Conservation (phyloP, 2,888 invertebrate species). For the Monoplex corrugatus region DNA sequence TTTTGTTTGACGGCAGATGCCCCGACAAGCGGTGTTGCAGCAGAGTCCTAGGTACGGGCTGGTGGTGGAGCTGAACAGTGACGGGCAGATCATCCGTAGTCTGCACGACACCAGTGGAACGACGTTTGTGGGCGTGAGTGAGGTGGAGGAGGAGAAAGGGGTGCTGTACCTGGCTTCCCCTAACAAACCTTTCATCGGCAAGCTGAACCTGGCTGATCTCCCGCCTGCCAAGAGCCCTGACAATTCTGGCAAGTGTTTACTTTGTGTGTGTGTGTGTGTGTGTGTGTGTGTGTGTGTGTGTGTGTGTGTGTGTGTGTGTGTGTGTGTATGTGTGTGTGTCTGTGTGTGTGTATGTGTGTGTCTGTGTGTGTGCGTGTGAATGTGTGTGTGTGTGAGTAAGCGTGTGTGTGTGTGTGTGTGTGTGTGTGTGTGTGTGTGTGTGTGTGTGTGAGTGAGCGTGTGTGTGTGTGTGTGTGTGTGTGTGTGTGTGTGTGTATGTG, state of each 20-base stretch:
- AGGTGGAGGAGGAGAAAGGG: constrained; percentile 32
- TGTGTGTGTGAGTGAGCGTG: too few relatives aligned
- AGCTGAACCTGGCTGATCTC: background rate
- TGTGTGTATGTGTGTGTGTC: background rate
- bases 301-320: background rate
- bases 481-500: too few relatives aligned
- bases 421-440: too few relatives aligned
- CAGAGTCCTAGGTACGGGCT: constrained; percentile 48
- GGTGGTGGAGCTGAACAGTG: constrained; percentile 49
- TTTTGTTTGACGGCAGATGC: too few relatives aligned
- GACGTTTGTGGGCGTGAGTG: constrained; percentile 25
- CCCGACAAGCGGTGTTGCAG: background rate
- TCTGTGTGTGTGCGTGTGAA: background rate
- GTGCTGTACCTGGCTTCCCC: constrained; percentile 38
- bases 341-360: background rate
- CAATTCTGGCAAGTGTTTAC: too few relatives aligned
- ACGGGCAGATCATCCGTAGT: constrained; percentile 51
- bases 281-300: too few relatives aligned
- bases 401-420: too few relatives aligned
- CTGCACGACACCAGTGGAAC: constrained; percentile 54
- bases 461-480: too few relatives aligned
- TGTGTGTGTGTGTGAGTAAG: too few relatives aligned
- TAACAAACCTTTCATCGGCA: constrained; percentile 36
- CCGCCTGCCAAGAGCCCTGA: background rate
- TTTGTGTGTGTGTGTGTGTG: background rate